Evolutionary conservation across 1,140 invertebrate genomes (phyloP).

Genomic region (Calycopis cecrops): DNA sequence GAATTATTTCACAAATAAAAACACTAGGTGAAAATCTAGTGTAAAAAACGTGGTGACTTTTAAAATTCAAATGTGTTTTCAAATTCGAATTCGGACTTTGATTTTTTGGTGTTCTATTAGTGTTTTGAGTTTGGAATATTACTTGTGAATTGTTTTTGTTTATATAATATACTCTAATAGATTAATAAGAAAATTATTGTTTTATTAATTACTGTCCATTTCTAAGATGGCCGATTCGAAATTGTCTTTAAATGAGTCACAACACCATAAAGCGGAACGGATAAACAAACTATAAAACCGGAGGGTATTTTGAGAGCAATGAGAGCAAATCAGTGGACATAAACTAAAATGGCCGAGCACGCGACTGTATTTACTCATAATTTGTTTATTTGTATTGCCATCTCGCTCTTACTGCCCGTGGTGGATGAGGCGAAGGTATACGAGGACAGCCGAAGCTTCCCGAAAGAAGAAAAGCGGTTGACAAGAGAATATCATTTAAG

Average conservation of each 20-base stretch:
- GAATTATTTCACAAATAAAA: slow-evolving; percentile 9
- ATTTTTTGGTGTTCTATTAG: too few species aligned
- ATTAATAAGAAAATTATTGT: too few species aligned
- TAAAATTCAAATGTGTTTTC: too few species aligned
- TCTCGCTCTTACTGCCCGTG: slow-evolving; percentile 60
- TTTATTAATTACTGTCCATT: too few species aligned
- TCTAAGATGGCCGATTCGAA: not conserved
- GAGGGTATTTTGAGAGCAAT: slow-evolving; percentile 62
- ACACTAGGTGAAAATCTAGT: too few species aligned
- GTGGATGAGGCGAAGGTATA: slow-evolving; percentile 51
- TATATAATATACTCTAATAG: too few species aligned
- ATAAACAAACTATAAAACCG: slow-evolving; percentile 40
- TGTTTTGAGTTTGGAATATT: too few species aligned
- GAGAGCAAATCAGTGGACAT: slow-evolving; percentile 48
- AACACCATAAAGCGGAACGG: slow-evolving; percentile 32
- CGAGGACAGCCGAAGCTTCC: slow-evolving; percentile 46
- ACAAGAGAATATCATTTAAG: slow-evolving; percentile 73
- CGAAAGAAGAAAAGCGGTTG: slow-evolving; percentile 55
- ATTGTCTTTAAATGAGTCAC: slow-evolving; percentile 42
- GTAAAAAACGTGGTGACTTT: too few species aligned
- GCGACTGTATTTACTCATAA: slow-evolving; percentile 59
- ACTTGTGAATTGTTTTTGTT: too few species aligned
- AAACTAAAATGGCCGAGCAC: slow-evolving; percentile 63
- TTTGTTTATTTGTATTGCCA: slow-evolving; percentile 67
- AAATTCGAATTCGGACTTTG: too few species aligned